These are phyloP conservation scores for Mesorhabditis spiculigera DNA, from an alignment of 2,888 invertebrate genomes.

Conservation along the genomic window DNA sequence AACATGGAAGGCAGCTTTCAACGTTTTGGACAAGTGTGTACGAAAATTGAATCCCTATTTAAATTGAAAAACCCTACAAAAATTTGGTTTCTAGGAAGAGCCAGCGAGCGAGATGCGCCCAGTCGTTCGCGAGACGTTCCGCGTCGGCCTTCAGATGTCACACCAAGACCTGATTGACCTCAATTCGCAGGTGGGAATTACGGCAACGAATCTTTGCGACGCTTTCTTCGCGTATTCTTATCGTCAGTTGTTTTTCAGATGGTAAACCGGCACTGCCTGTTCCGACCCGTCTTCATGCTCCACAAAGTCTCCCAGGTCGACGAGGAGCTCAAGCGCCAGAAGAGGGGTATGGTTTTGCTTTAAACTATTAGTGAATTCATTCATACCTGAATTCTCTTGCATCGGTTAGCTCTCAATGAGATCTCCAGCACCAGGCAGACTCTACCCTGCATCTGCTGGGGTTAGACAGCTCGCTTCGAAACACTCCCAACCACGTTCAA, in stretches of 20 bases:
- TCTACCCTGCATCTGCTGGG: too few relatives aligned
- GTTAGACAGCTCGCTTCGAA: too few relatives aligned
- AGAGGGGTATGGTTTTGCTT: neutral
- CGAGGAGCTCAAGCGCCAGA: slow-evolving; percentile 8
- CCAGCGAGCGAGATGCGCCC: slow-evolving; percentile 57
- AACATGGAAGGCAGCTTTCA: neutral
- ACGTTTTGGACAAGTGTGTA: neutral
- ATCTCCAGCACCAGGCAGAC: too few relatives aligned
- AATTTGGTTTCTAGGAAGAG: slow-evolving; percentile 37
- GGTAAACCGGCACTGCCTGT: slow-evolving; percentile 44
- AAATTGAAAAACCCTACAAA: too few relatives aligned
- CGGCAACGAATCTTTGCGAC: neutral
- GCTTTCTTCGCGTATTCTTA: neutral
- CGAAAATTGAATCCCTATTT: neutral
- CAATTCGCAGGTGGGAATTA: neutral
- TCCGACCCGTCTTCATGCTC: slow-evolving; percentile 39
- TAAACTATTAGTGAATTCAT: too few relatives aligned
- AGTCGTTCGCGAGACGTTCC: slow-evolving; percentile 50
- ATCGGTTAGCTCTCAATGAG: too few relatives aligned
- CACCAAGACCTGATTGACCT: slow-evolving; percentile 4
- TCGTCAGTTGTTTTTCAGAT: slow-evolving; percentile 14
- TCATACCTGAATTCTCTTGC: too few relatives aligned
- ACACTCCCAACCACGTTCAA: too few relatives aligned
- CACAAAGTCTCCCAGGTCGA: slow-evolving; percentile 19
- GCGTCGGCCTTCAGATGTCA: slow-evolving; percentile 31